A percentile compares a stretch with the other conserved stretches of the same genome.
Conservation (phyloP, 2,113 vertebrate species). For the Silurus meridionalis region DNA sequence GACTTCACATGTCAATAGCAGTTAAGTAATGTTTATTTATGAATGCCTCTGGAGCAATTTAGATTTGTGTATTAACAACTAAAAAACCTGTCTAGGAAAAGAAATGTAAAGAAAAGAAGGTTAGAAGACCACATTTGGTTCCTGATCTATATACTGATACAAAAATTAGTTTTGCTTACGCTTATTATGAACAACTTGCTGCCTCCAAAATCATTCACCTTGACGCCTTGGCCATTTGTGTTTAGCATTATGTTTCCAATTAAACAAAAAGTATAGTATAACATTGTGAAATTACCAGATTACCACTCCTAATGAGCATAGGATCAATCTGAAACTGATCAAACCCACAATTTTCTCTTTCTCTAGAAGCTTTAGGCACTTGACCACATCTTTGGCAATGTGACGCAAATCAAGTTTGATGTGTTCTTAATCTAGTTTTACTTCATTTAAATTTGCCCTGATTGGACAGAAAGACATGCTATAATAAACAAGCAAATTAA, state of each 20-base stretch:
- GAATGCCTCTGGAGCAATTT: slow-evolving; percentile 87
- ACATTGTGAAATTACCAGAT: neutral
- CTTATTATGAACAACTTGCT: no score
- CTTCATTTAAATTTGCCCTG: neutral
- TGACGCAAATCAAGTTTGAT: neutral
- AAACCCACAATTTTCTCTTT: slow-evolving; percentile 80
- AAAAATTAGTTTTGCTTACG: no score
- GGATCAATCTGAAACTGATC: neutral
- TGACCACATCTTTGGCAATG: slow-evolving; percentile 63
- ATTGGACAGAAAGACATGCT: neutral
- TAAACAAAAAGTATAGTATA: neutral
- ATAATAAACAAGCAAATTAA: no score
- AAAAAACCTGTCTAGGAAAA: slow-evolving; percentile 75
- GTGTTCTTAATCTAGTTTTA: neutral
- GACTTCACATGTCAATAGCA: slow-evolving; percentile 94
- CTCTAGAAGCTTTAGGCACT: slow-evolving; percentile 86
- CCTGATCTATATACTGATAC: neutral
- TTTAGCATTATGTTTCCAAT: no score
- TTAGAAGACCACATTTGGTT: neutral
- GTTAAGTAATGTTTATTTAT: slow-evolving; percentile 84
- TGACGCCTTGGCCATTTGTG: no score
- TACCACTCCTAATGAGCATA: neutral
- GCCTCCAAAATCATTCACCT: no score
- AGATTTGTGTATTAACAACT: slow-evolving; percentile 88
- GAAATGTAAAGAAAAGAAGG: neutral